Base-by-base conservation (phyloP, 2,797 vertebrate genomes). In the Phoebastria nigripes region DNA sequence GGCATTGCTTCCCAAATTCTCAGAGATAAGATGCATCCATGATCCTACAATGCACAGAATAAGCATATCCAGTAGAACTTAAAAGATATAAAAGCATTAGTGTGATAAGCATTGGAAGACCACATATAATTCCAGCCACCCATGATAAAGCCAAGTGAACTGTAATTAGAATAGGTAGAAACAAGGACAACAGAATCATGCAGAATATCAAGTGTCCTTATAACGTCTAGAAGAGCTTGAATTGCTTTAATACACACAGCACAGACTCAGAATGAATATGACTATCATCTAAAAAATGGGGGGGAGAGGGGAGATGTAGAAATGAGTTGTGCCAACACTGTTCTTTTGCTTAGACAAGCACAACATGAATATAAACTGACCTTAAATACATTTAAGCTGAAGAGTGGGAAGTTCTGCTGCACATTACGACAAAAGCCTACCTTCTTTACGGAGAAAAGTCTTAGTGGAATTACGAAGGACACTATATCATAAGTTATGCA, bases 401-500 rank as follows among this genome's bases (percentile, higher is more conserved):
- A 77, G 76, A 89, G 44, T 1, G 11, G 39, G 41, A 88, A 89
- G 41, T 81, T 94, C 81, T 94, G 90, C 51, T 73, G 89, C 51
- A 76, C 55, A 46, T 67, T 85, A 85, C 0, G 4, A 78, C 59
- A 84, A 87, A 94, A 87, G 63, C 71, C 90, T 96, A 89, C 70
- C 92, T 91, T 95, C 74, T 73, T 90, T 66, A 67, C 77, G 74
- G 14, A 92, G 49, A 93, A 69, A 92, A 93, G 55, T 87, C 93
- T 96, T 41, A 63, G 28, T 26, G n/a, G 71, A 89, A 93, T 85
- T 89, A 85, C 78, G 73, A 90, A 89, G 37, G 16, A 73, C 63
- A 55, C 20, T 35, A 1, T 41, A 61, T 67, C 61, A 71, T 19
- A 55, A 61, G 24, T 71, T 78, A 82, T 4, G 13, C 49, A 85